Conservation (phyloP, 2,113 vertebrate species). For the Sardina pilchardus region DNA sequence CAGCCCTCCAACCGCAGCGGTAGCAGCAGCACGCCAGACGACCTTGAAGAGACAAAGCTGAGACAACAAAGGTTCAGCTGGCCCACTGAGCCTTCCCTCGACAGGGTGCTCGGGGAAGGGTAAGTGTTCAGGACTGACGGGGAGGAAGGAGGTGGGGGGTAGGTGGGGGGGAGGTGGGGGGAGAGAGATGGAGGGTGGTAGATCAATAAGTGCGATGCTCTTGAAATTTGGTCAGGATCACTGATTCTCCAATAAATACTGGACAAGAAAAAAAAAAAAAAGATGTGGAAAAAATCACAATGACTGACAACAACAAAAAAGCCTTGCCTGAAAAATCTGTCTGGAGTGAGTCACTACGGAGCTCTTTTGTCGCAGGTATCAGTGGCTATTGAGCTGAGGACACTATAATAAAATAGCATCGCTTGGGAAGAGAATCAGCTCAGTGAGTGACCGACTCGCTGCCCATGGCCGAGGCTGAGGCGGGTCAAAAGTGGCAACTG, state of each 20-base stretch:
- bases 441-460: neutral
- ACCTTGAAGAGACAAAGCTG: conserved; percentile 50
- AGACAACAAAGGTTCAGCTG: conserved; percentile 32
- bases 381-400: neutral
- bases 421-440: neutral
- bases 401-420: neutral
- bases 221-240: conserved; percentile 52
- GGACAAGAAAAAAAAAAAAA: neutral
- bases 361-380: conserved; percentile 8
- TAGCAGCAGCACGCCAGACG: conserved; percentile 29
- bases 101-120: conserved; percentile 7
- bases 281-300: neutral
- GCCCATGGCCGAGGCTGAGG: neutral
- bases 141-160: neutral
- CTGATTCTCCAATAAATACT: conserved; percentile 37
- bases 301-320: conserved; percentile 17
- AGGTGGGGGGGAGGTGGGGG: conserved; percentile 3
- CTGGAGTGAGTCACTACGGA: neutral
- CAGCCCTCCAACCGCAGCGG: neutral
- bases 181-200: conserved; percentile 24
- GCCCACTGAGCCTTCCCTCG: neutral
- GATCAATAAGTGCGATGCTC: conserved; percentile 50
- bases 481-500: neutral
- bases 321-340: neutral
- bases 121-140: neutral